Evolutionary conservation across 1,140 invertebrate species (phyloP).

Genomic region (Tetramorium simillimum): DNA sequence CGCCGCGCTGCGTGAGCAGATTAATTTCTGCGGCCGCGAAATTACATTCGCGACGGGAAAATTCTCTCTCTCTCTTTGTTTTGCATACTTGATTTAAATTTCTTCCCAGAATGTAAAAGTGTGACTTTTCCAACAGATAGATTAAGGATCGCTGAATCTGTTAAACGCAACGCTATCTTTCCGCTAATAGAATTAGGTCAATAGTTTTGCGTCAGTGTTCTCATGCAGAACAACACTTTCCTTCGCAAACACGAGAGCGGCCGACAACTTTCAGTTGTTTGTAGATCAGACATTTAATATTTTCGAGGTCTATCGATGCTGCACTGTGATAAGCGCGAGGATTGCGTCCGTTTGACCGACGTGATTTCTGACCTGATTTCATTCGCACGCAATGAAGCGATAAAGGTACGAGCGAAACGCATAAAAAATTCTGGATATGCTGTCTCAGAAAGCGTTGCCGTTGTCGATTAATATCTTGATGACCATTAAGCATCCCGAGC

Average conservation of each 20-base stretch:
- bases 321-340: neutral
- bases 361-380: constrained; percentile 18
- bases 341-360: neutral
- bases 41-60: constrained; percentile 2
- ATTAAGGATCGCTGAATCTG: neutral
- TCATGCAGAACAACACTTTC: constrained; percentile 7
- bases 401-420: neutral
- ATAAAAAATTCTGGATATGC: neutral
- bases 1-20: constrained; percentile 13
- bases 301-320: neutral
- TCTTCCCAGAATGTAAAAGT: neutral
- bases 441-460: neutral
- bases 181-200: constrained; percentile 7
- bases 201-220: constrained; percentile 12
- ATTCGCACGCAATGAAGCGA: neutral
- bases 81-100: constrained; percentile 7
- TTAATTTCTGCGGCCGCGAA: constrained; percentile 25
- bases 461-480: neutral
- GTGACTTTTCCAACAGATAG: neutral
- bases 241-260: neutral
- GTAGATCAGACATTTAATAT: constrained; percentile 8
- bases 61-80: neutral
- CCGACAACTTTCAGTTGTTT: neutral
- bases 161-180: constrained; percentile 20
- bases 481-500: neutral